Evolutionary conservation across 2,113 vertebrate genomes (phyloP).

Genomic region (Spheniscus mendiculus): DNA sequence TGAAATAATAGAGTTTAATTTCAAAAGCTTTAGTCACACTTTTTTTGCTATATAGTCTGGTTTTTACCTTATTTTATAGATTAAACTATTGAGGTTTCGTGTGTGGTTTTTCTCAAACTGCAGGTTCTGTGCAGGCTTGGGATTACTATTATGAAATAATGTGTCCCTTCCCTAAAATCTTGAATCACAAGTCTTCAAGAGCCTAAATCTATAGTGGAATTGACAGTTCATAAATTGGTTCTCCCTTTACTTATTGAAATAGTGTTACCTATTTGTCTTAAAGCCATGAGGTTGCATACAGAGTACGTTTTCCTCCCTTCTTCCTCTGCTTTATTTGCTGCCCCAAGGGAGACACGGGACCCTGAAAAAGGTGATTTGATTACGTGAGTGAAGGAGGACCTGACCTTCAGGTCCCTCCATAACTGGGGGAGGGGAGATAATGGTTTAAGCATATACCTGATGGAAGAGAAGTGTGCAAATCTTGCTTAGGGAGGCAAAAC

Average conservation of each 20-base stretch:
- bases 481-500: background rate
- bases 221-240: background rate
- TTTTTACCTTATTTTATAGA: background rate
- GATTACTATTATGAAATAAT: background rate
- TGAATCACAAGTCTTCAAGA: background rate
- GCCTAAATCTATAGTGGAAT: background rate
- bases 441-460: background rate
- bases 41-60: background rate
- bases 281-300: background rate
- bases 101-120: background rate
- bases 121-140: background rate
- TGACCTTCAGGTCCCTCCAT: background rate
- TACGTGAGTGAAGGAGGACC: background rate
- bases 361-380: background rate
- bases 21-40: background rate
- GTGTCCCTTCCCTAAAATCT: background rate
- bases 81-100: background rate
- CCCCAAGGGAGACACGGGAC: background rate
- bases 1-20: background rate
- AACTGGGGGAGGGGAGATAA: background rate
- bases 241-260: background rate
- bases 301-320: background rate
- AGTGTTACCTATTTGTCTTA: background rate
- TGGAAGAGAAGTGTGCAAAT: background rate
- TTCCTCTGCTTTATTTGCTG: background rate